Evolutionary conservation across 2,888 invertebrate species (phyloP), one percentile per base, ranked within the genome.

Genomic region (Stramonita haemastoma): DNA sequence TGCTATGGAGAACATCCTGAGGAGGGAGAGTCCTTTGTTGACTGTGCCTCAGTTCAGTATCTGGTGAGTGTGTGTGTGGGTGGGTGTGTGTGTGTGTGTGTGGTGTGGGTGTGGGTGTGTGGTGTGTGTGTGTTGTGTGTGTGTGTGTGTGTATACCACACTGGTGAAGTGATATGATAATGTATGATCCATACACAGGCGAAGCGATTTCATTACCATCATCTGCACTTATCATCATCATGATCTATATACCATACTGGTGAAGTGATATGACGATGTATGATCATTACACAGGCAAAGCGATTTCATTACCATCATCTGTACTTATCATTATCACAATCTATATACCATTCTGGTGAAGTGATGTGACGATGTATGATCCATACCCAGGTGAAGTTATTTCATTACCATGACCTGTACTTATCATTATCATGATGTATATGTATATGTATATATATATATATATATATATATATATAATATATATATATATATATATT

Each of bases 11-110:
- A 93, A 92, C 46, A 92, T 92, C 4, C 46, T 96, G 88, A 95
- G 93, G 86, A 91, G 91, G 83, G 94, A 95, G 87, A 94, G 94
- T 57, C 92, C 93, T 22, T 93, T 93, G 83, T 89, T 96, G 66
- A 94, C 94, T 32, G 92, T 94, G 0, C 92, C 93, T 81, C 95
- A 96, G 92, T 94, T 95, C 95, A 96, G 90, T 95, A 95, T 91
- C 93, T 95, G 94, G 95, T 95, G 88, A 86, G 87, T 89, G 57
- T 79, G 79, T 77, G 29, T 2, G 70, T 70, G 70, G 19, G 70
- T 70, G 70, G 17, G 70, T 22, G 29, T 77, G 77, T 79, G 79
- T 79, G 17, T 32, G 0, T 79, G 1, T 79, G 73, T 73, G 73
- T 73, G 73, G 46, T 46, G 46, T 46, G 46, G 46, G 46, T 2